These are phyloP conservation scores for Oncorhynchus keta DNA, from an alignment of 2,113 vertebrate genomes.

Conservation along the genomic window DNA sequence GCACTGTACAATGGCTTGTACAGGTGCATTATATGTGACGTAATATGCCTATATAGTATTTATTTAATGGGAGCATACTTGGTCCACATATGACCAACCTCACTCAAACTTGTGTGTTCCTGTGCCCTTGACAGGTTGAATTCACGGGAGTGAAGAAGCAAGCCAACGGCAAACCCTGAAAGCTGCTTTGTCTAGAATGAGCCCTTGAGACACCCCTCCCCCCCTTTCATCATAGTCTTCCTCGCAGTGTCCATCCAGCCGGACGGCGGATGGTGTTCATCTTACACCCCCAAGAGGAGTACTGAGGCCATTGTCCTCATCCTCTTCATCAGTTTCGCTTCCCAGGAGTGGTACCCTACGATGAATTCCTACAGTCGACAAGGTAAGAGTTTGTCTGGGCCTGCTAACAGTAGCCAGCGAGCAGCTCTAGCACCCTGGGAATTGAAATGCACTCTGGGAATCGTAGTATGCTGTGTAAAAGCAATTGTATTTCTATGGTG, in stretches of 20 bases:
- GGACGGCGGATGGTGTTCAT: slow-evolving; percentile 54
- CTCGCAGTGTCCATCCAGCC: slow-evolving; percentile 22
- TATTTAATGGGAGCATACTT: too few relatives aligned
- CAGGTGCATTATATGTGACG: too few relatives aligned
- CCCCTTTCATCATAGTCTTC: slow-evolving; percentile 18
- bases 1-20: background rate
- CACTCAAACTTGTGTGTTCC: background rate
- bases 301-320: slow-evolving; percentile 41
- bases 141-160: too few relatives aligned
- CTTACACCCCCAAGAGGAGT: slow-evolving; percentile 42
- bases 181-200: slow-evolving; percentile 20
- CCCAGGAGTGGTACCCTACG: slow-evolving; percentile 6
- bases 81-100: too few relatives aligned
- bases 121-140: background rate
- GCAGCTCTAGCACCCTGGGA: too few relatives aligned
- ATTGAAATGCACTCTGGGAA: too few relatives aligned
- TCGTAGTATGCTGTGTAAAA: too few relatives aligned
- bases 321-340: background rate
- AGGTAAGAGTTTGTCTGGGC: slow-evolving; percentile 58
- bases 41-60: too few relatives aligned
- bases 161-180: background rate
- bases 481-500: background rate
- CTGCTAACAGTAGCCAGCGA: background rate
- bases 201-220: slow-evolving; percentile 17
- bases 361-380: slow-evolving; percentile 71